Base-by-base conservation (phyloP, 2,888 invertebrate species). In the Subacronicta megacephala region DNA sequence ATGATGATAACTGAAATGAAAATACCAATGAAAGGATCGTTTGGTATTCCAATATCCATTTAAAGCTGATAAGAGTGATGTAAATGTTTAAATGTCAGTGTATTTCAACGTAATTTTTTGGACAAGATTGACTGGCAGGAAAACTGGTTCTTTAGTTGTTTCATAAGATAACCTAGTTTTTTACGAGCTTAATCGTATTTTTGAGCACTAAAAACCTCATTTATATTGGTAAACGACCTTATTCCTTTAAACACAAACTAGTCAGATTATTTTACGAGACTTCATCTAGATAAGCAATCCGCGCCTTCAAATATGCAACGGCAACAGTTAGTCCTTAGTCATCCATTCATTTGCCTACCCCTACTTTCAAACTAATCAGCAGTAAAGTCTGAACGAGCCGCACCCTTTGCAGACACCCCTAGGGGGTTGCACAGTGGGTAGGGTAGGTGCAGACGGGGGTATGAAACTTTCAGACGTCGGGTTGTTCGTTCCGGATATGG, bases 401-500 rank as follows among this genome's bases (percentile, higher is more conserved):
- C 74, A 63, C 81, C 78, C 78, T 62, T 61, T 62, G 57, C 62
- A 78, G 81, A 75, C 80, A 56, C 59, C 66, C 81, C 75, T 63
- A 60, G 53, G 62, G 73, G 72, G 75, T 62, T 72, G 64, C 52
- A 63, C 45, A 51, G 76, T 70, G 65, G 35, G 65, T 56, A 53
- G 20, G 41, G 53, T 52, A 53, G 79, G 81, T 66, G 78, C 74
- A 81, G 84, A 82, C 83, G 79, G 84, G 84, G 83, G 82, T 80
- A 84, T 88, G 83, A 87, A 89, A 89, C 81, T 89, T 90, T 89
- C 85, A 89, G 85, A 75, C 82, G 70, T 62, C 60, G 72, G 72
- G 51, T 51, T 67, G 73, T 67, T 52, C 41, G 52, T 41, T 43
- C 72, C 78, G 77, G 78, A 77, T 77, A 70, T 60, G 67, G 69